A percentile compares a stretch with the other conserved stretches of the same genome.
These are phyloP conservation scores for Chaetoderma sp. DNA, from an alignment of 2,888 invertebrate species.

Conservation along the genomic window DNA sequence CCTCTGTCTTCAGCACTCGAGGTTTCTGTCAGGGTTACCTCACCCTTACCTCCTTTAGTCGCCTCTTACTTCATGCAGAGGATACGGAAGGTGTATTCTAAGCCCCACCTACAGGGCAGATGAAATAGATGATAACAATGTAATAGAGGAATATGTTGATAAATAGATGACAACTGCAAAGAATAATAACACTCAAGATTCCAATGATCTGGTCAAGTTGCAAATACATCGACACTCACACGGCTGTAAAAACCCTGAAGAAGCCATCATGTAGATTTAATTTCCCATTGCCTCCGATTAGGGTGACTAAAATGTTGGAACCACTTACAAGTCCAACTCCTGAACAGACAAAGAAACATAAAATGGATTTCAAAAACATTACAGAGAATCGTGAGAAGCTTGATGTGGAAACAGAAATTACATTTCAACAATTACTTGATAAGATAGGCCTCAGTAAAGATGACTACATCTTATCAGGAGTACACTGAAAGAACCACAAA, in stretches of 20 bases:
- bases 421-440: background rate
- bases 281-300: background rate
- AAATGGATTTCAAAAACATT: background rate
- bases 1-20: too few species aligned
- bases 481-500: conserved; percentile 32
- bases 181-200: too few species aligned
- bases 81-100: too few species aligned
- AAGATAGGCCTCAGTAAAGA: too few species aligned
- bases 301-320: background rate
- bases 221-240: background rate
- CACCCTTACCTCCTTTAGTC: too few species aligned
- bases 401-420: background rate
- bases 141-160: background rate
- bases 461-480: conserved; percentile 8
- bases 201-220: background rate
- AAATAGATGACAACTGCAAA: background rate
- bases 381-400: background rate
- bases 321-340: too few species aligned
- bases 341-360: too few species aligned
- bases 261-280: background rate
- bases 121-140: background rate
- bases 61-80: too few species aligned
- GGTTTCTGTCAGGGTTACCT: too few species aligned
- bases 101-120: too few species aligned
- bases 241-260: background rate